phyloP scores from a whole-genome alignment of 53 echinoderm and acorn worm genomes.

The Pentamera pediparva region DNA sequence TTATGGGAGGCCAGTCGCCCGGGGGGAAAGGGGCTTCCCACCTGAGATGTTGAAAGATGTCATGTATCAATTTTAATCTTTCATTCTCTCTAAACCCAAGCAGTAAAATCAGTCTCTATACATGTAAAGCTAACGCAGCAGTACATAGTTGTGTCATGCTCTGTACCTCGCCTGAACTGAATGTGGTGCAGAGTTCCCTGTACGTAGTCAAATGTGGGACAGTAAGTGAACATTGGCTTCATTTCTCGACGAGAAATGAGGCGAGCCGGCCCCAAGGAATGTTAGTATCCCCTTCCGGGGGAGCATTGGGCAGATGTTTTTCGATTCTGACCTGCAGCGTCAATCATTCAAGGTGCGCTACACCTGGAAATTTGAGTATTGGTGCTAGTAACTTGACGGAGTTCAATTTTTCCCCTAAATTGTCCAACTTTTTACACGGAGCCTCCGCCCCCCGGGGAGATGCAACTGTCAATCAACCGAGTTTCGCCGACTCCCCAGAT shows the following conservation, averaged over 20 bases:
- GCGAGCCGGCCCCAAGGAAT: slow-evolving; percentile 32
- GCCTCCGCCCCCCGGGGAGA: slow-evolving; percentile 24
- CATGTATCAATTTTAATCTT: slow-evolving; percentile 38
- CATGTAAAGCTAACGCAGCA: too few relatives aligned
- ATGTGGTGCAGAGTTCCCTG: too few relatives aligned
- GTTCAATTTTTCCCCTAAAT: slow-evolving; percentile 38
- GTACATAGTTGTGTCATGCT: too few relatives aligned
- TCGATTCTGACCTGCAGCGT: slow-evolving; percentile 41
- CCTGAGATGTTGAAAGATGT: too few relatives aligned
- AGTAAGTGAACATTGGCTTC: slow-evolving; percentile 23
- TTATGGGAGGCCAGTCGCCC: slow-evolving; percentile 10
- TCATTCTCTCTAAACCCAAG: not conserved
- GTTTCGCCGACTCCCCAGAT: slow-evolving; percentile 37
- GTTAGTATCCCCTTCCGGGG: slow-evolving; percentile 23
- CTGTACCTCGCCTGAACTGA: too few relatives aligned
- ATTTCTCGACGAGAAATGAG: too few relatives aligned
- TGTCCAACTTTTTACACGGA: slow-evolving; percentile 22
- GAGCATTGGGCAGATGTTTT: slow-evolving; percentile 38
- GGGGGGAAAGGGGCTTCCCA: slow-evolving; percentile 19
- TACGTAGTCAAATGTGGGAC: slow-evolving; percentile 42
- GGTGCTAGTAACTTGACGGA: slow-evolving; percentile 37
- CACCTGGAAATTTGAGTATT: slow-evolving; percentile 44
- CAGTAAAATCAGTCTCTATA: not conserved
- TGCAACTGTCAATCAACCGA: slow-evolving; percentile 40
- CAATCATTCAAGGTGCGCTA: slow-evolving; percentile 43